These are phyloP conservation scores for Chloroceryle amazona DNA, from an alignment of 2,797 vertebrate species.

Conservation along the genomic window DNA sequence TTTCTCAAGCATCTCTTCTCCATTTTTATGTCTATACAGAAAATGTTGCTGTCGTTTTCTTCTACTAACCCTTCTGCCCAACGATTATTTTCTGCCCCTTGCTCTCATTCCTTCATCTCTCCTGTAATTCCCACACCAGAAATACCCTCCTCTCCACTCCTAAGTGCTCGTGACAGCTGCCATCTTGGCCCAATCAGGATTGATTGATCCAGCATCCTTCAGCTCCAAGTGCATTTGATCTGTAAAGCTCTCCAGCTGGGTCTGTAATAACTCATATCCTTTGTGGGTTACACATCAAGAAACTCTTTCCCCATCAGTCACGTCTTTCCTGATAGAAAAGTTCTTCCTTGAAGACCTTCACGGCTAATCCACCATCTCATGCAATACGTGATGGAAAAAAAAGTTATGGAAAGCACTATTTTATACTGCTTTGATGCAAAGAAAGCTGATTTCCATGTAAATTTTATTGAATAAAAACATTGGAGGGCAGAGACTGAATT, in stretches of 20 bases:
- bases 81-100: neutral
- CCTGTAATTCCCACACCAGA: neutral
- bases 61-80: neutral
- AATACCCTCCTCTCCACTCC: neutral
- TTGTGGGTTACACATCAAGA: constrained; percentile 66
- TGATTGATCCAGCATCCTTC: constrained; percentile 63
- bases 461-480: neutral
- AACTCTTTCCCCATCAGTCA: constrained; percentile 47
- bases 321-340: constrained; percentile 16
- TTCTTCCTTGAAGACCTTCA: constrained; percentile 29
- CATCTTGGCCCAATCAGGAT: constrained; percentile 70
- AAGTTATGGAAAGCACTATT: constrained; percentile 33
- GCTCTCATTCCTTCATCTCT: neutral
- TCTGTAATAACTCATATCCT: constrained; percentile 68
- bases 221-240: constrained; percentile 52
- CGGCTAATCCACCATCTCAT: neutral
- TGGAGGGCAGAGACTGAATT: neutral
- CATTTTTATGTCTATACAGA: neutral
- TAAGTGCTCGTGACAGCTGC: constrained; percentile 60
- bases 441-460: neutral
- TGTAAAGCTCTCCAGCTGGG: constrained; percentile 68
- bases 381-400: neutral
- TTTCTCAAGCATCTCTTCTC: neutral
- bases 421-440: constrained; percentile 27
- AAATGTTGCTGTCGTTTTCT: neutral